Conservation (phyloP, 2,113 vertebrate genomes). For the Neolamprologus tretocephalus region DNA sequence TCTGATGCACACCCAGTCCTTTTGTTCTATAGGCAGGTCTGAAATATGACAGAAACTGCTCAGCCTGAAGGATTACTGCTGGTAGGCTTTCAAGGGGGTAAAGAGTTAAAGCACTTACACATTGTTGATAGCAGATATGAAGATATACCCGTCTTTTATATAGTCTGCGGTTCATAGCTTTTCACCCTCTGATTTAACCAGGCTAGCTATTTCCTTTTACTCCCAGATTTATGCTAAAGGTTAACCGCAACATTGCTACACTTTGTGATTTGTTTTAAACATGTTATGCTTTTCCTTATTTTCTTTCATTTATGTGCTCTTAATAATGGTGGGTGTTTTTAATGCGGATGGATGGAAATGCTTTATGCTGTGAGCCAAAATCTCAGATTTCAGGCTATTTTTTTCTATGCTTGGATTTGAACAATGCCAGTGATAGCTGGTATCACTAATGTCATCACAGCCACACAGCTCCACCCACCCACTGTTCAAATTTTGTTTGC, state of each 20-base stretch:
- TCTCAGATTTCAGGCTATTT: not conserved
- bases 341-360: not conserved
- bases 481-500: not conserved
- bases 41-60: not conserved
- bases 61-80: not conserved
- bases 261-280: not conserved
- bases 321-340: not conserved
- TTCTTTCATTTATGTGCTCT: not conserved
- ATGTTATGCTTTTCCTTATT: not conserved
- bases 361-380: not conserved
- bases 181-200: not conserved
- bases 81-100: accelerated
- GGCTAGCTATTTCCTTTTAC: not conserved
- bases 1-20: not conserved
- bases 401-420: not conserved
- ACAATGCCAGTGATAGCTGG: not conserved
- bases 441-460: not conserved
- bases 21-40: not conserved
- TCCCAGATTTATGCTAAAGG: not conserved
- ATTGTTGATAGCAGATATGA: not conserved
- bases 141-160: not conserved
- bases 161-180: not conserved
- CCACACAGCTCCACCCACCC: not conserved
- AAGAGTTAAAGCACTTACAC: not conserved
- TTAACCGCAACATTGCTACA: not conserved